phyloP scores from a whole-genome alignment of 2,113 vertebrate genomes.

The Trachemys scripta region DNA sequence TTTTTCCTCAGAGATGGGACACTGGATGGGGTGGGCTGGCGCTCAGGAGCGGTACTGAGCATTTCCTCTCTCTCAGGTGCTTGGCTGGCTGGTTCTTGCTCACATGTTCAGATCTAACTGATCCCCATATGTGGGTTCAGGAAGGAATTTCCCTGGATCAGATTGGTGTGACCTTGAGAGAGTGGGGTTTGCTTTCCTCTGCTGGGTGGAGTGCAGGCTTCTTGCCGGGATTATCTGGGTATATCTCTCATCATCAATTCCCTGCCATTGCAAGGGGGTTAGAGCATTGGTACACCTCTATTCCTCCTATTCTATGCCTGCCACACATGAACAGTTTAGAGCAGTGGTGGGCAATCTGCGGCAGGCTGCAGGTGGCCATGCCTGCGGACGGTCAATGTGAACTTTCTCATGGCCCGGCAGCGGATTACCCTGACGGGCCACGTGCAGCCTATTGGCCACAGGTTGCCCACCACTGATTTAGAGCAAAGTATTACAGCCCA shows the following conservation, averaged over 20 bases:
- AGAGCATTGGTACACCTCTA: neutral
- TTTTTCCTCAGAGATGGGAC: neutral
- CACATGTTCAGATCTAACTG: neutral
- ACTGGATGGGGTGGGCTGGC: neutral
- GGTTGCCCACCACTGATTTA: neutral
- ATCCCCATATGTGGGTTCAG: neutral
- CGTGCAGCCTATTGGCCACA: too few species aligned
- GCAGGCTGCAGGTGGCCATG: too few species aligned
- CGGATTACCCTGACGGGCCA: too few species aligned
- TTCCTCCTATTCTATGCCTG: neutral
- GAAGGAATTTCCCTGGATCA: neutral
- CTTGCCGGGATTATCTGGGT: neutral
- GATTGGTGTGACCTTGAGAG: neutral
- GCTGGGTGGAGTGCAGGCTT: neutral
- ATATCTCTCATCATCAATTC: neutral
- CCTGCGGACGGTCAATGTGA: too few species aligned
- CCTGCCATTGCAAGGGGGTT: too few species aligned
- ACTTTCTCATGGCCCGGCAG: too few species aligned
- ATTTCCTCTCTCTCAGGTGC: neutral
- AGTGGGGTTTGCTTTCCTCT: neutral
- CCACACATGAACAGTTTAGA: neutral
- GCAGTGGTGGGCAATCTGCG: too few species aligned
- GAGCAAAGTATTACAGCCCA: neutral
- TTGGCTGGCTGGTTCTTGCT: neutral
- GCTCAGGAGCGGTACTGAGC: neutral